These are phyloP conservation scores for Philaethria dido DNA, from an alignment of 2,888 invertebrate genomes.

Conservation along the genomic window DNA sequence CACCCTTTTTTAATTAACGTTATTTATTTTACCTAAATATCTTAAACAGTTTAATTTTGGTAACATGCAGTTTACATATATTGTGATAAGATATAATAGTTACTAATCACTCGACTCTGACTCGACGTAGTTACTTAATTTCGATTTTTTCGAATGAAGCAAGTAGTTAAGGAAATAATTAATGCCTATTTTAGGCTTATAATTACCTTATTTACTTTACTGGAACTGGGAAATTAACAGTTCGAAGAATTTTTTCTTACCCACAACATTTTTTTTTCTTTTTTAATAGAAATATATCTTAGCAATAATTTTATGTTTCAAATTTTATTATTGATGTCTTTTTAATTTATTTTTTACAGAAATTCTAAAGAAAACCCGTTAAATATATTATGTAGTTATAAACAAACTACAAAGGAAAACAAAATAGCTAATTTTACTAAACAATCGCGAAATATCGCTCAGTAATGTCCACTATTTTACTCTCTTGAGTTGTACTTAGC, in stretches of 20 bases:
- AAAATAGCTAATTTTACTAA: too few species aligned
- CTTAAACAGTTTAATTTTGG: too few species aligned
- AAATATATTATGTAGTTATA: not conserved
- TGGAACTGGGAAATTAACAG: conserved; percentile 32
- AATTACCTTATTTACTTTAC: conserved; percentile 35
- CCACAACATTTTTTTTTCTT: not conserved
- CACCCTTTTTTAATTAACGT: too few species aligned
- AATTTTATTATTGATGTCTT: not conserved
- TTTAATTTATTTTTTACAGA: not conserved
- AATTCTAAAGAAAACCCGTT: conserved; percentile 1
- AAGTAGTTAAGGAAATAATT: conserved; percentile 35
- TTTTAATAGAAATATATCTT: not conserved
- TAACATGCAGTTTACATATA: too few species aligned
- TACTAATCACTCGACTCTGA: too few species aligned
- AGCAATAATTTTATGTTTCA: too few species aligned
- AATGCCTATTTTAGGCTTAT: conserved; percentile 27
- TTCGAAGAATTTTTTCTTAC: conserved; percentile 25
- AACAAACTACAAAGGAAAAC: not conserved
- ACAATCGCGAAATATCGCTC: not conserved
- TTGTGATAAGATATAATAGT: conserved; percentile 7
- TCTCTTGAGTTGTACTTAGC: conserved; percentile 28
- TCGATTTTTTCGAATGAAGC: conserved; percentile 28
- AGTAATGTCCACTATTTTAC: conserved; percentile 25
- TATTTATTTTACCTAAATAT: too few species aligned
- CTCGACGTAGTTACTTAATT: conserved; percentile 27